Evolutionary conservation across 2,797 vertebrate genomes (phyloP).

Genomic region (Naso thynnoides): DNA sequence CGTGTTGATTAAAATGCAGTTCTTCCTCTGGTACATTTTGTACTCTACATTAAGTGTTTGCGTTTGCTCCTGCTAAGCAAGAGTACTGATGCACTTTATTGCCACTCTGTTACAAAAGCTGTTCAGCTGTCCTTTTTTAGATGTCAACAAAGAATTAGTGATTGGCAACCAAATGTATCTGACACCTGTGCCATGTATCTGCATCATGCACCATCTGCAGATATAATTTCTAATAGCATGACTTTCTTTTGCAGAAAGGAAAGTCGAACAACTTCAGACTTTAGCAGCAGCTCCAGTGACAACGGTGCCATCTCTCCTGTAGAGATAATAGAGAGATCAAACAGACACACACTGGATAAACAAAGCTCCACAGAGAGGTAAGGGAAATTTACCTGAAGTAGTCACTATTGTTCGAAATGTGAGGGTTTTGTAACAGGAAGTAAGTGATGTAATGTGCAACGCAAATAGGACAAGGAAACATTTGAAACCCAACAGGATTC

Average conservation of each 20-base stretch:
- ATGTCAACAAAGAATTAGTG: background rate
- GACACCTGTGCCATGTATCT: background rate
- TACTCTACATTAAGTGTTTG: background rate
- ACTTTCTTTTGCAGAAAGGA: conserved; percentile 51
- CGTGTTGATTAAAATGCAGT: conserved; percentile 10
- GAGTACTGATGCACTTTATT: background rate
- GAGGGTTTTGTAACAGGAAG: background rate
- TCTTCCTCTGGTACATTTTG: background rate
- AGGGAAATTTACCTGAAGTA: background rate
- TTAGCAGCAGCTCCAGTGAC: conserved; percentile 71
- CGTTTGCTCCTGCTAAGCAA: background rate
- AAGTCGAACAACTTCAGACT: conserved; percentile 42
- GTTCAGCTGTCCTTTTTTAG: conserved; percentile 5
- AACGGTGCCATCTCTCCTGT: conserved; percentile 47
- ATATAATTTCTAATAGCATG: background rate
- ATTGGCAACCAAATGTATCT: background rate
- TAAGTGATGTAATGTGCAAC: background rate
- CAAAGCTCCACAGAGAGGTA: conserved; percentile 58
- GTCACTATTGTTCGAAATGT: background rate
- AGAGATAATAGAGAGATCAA: conserved; percentile 16
- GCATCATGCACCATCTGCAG: no score
- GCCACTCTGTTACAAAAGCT: background rate
- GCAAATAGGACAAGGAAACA: no score
- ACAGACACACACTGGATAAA: background rate
- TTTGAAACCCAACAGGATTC: background rate